Evolutionary conservation across 1,140 invertebrate species (phyloP).

Genomic region (Spodoptera litura): DNA sequence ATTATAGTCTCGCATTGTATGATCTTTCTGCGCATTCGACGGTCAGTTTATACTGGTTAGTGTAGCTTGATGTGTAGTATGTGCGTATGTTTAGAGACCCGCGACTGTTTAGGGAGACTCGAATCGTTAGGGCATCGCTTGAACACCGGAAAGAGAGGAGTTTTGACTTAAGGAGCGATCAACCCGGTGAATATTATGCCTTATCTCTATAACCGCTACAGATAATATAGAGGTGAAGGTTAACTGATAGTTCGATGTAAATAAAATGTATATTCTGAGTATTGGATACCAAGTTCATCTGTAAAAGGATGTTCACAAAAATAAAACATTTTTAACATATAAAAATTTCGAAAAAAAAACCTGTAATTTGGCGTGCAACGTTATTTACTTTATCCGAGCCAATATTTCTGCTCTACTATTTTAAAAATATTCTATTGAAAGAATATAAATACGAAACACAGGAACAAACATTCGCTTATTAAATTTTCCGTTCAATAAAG

Average conservation of each 20-base stretch:
- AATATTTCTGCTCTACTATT: too few relatives aligned
- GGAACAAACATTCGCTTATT: not conserved
- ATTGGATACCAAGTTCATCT: not conserved
- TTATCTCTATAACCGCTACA: constrained; percentile 7
- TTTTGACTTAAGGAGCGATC: constrained; percentile 22
- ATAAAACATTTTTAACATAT: too few relatives aligned
- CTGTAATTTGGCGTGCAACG: too few relatives aligned
- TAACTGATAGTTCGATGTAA: not conserved
- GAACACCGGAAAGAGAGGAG: constrained; percentile 20
- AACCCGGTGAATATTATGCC: constrained; percentile 21
- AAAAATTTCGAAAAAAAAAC: too few relatives aligned
- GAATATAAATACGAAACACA: not conserved
- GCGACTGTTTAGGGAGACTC: constrained; percentile 12
- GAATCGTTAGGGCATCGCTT: constrained; percentile 23
- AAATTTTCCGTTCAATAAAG: constrained; percentile 7
- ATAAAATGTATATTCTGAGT: not conserved
- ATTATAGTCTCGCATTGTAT: too few relatives aligned
- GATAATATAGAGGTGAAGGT: constrained; percentile 9
- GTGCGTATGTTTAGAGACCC: constrained; percentile 3
- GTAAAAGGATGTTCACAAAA: not conserved
- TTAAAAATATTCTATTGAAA: not conserved
- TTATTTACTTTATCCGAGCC: too few relatives aligned
- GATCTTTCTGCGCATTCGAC: too few relatives aligned
- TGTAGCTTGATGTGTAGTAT: too few relatives aligned
- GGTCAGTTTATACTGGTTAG: too few relatives aligned